Conservation (phyloP, 1,140 invertebrate genomes). For the Drosophila arawakana region DNA sequence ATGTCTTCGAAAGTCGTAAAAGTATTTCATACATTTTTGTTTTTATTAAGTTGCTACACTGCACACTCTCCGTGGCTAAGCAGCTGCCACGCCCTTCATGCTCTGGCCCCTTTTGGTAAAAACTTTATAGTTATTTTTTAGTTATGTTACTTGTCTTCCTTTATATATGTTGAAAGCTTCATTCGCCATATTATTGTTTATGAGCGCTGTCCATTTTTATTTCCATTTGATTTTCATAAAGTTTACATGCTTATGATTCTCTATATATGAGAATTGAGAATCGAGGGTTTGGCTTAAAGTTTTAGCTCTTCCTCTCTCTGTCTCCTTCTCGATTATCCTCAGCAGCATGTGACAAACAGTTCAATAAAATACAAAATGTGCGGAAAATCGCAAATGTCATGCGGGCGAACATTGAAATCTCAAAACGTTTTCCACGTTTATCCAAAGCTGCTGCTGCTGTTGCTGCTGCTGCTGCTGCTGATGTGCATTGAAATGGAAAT, state of each 20-base stretch:
- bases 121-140: constrained; percentile 30
- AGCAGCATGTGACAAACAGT: constrained; percentile 77
- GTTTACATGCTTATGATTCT: constrained; percentile 75
- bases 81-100: constrained; percentile 39
- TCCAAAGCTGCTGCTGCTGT: constrained; percentile 13
- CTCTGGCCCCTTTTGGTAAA: background rate
- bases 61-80: constrained; percentile 33
- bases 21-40: constrained; percentile 83
- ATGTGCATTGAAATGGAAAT: constrained; percentile 75
- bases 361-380: constrained; percentile 83
- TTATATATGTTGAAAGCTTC: constrained; percentile 43
- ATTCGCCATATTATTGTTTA: constrained; percentile 76
- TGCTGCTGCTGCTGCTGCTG: constrained; percentile 34
- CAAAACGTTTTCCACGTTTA: constrained; percentile 75
- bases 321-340: background rate
- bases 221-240: constrained; percentile 83
- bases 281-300: constrained; percentile 33
- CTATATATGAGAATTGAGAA: constrained; percentile 14
- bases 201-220: constrained; percentile 78
- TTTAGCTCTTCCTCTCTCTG: constrained; percentile 1
- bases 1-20: constrained; percentile 84
- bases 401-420: constrained; percentile 61
- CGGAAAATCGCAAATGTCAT: constrained; percentile 83
- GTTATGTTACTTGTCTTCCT: constrained; percentile 38
- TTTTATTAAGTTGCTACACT: constrained; percentile 74